Percentiles rank a stretch among this genome's conserved stretches.
Evolutionary conservation across 2,888 invertebrate genomes (phyloP).

Genomic region (Salticus scenicus): DNA sequence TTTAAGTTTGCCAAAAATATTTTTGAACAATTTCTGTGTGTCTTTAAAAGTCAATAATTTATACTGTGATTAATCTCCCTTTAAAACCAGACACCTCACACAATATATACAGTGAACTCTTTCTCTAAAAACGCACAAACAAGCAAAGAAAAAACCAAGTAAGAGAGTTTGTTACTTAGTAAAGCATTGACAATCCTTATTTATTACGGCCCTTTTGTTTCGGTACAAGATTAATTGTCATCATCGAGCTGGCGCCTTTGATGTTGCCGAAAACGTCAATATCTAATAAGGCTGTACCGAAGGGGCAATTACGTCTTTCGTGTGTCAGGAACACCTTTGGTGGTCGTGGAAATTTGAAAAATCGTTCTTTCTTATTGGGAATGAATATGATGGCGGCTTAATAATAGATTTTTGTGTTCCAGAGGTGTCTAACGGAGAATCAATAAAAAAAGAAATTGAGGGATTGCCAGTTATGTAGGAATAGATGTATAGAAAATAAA

Average conservation of each 20-base stretch:
- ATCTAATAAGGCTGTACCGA: conserved; percentile 39
- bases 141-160: too few species aligned
- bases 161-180: too few species aligned
- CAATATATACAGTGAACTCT: too few species aligned
- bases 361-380: conserved; percentile 32
- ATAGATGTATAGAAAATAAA: neutral
- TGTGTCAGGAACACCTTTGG: conserved; percentile 47
- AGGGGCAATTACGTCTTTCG: conserved; percentile 52
- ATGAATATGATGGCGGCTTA: conserved; percentile 17
- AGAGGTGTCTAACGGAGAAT: conserved; percentile 2
- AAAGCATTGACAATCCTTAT: conserved; percentile 64
- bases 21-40: too few species aligned
- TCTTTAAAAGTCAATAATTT: too few species aligned
- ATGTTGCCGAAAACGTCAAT: conserved; percentile 68
- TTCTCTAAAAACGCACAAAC: too few species aligned
- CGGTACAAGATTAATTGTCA: conserved; percentile 64
- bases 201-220: conserved; percentile 58
- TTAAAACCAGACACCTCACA: too few species aligned
- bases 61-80: too few species aligned
- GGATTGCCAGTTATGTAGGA: neutral
- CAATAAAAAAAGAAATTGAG: conserved; percentile 1
- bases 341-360: conserved; percentile 65
- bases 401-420: conserved; percentile 14
- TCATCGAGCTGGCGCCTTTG: conserved; percentile 47
- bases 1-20: too few species aligned